Conservation (phyloP, 2,888 invertebrate species). For the Allygus modestus region DNA sequence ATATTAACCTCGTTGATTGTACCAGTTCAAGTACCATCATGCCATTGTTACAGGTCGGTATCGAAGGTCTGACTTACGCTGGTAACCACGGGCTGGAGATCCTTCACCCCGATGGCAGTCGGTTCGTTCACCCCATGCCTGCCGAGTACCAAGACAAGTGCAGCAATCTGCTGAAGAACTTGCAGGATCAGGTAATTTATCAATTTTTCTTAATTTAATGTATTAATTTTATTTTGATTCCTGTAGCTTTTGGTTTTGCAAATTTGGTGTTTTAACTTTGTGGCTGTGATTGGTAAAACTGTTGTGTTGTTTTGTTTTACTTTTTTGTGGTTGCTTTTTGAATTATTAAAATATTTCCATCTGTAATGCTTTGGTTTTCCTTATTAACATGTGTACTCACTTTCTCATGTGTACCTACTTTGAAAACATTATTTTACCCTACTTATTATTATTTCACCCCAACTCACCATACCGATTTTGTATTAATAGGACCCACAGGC, state of each 20-base stretch:
- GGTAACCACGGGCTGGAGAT: slow-evolving; percentile 94
- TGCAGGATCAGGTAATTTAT: slow-evolving; percentile 85
- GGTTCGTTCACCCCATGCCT: slow-evolving; percentile 95
- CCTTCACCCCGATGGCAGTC: slow-evolving; percentile 92
- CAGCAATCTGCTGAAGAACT: slow-evolving; percentile 84
- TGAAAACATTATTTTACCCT: too few relatives aligned
- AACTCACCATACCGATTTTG: too few relatives aligned
- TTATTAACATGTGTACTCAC: too few relatives aligned
- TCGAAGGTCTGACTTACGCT: slow-evolving; percentile 93
- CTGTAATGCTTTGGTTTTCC: too few relatives aligned
- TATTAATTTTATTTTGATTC: not conserved
- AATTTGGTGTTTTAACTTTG: not conserved
- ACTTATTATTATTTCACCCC: too few relatives aligned
- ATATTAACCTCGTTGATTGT: too few relatives aligned
- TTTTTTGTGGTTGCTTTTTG: not conserved
- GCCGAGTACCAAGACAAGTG: slow-evolving; percentile 89
- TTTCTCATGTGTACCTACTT: too few relatives aligned
- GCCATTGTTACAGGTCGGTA: slow-evolving; percentile 80
- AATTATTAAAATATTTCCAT: not conserved
- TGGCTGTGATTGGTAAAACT: not conserved
- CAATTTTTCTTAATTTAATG: too few relatives aligned
- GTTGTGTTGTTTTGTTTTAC: not conserved
- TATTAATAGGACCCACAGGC: too few relatives aligned
- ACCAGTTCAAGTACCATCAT: not conserved
- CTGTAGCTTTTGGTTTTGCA: not conserved